A percentile compares a stretch with the other conserved stretches of the same genome.
Conservation (phyloP, 2,888 invertebrate species). For the Hirudinaria manillensis region DNA sequence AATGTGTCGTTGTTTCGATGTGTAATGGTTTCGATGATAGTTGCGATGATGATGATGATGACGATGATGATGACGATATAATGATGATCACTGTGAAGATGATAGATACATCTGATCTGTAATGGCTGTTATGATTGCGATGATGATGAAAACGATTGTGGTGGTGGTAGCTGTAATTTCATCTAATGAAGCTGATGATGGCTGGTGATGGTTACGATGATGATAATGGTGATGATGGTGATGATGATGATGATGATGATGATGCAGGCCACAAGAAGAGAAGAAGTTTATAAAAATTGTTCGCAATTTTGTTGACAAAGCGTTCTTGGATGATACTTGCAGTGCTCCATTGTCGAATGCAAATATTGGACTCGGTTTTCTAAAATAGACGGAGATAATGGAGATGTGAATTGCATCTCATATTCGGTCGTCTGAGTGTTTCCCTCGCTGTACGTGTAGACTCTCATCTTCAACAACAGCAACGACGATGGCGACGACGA, state of each 20-base stretch:
- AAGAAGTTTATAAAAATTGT: no score
- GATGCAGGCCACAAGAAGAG: no score
- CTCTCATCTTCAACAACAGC: no score
- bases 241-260: slow-evolving; percentile 1
- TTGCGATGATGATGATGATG: background rate
- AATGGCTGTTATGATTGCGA: background rate
- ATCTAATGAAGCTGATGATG: background rate
- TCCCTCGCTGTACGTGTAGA: no score
- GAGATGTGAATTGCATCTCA: no score
- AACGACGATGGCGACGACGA: no score
- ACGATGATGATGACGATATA: background rate
- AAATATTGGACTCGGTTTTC: no score
- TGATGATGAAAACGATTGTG: background rate
- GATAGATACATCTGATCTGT: background rate
- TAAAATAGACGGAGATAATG: no score
- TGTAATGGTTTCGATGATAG: background rate
- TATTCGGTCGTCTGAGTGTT: no score
- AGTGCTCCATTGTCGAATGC: no score
- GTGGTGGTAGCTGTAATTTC: background rate
- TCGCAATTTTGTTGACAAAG: no score
- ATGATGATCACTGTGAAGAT: background rate
- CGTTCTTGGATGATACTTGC: no score
- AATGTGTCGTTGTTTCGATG: background rate
- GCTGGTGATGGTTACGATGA: background rate
- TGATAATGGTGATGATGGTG: slow-evolving; percentile 1